Evolutionary conservation across 1,140 invertebrate species (phyloP).

Genomic region (Dinoponera quadriceps): DNA sequence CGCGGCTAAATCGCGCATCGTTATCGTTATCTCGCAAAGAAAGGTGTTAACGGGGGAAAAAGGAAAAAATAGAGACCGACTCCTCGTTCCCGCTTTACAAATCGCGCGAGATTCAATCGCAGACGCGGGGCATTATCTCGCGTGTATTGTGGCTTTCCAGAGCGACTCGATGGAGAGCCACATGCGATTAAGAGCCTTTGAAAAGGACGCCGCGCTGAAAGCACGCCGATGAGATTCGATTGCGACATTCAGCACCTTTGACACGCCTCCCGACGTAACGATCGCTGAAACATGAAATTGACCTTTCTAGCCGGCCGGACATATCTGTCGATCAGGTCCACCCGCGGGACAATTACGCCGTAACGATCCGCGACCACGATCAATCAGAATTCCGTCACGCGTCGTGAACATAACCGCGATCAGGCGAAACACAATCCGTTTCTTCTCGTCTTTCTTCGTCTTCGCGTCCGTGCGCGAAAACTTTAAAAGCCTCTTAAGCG

Average conservation of each 20-base stretch:
- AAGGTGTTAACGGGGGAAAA: constrained; percentile 13
- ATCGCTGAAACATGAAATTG: constrained; percentile 70
- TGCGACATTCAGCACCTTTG: constrained; percentile 52
- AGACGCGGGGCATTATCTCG: constrained; percentile 35
- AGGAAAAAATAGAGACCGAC: too few species aligned
- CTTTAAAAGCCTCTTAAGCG: constrained; percentile 46
- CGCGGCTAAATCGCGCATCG: background rate
- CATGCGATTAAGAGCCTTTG: constrained; percentile 44
- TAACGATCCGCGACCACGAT: constrained; percentile 73
- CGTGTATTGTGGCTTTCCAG: constrained; percentile 33
- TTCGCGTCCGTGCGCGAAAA: constrained; percentile 13
- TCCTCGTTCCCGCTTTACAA: constrained; percentile 22
- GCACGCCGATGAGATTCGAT: constrained; percentile 62
- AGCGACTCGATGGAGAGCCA: constrained; percentile 22
- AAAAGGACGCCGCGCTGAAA: constrained; percentile 51
- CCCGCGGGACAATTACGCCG: constrained; percentile 75
- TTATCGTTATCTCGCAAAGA: background rate
- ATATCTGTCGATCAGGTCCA: constrained; percentile 65
- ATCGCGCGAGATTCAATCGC: constrained; percentile 43
- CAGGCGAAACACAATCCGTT: constrained; percentile 64
- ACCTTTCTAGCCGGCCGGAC: constrained; percentile 68
- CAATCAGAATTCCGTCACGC: constrained; percentile 78
- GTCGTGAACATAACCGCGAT: constrained; percentile 70
- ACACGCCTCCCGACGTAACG: constrained; percentile 58
- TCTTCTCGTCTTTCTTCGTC: constrained; percentile 38